Conservation (phyloP, 2,888 invertebrate species). For the Macropis europaea region DNA sequence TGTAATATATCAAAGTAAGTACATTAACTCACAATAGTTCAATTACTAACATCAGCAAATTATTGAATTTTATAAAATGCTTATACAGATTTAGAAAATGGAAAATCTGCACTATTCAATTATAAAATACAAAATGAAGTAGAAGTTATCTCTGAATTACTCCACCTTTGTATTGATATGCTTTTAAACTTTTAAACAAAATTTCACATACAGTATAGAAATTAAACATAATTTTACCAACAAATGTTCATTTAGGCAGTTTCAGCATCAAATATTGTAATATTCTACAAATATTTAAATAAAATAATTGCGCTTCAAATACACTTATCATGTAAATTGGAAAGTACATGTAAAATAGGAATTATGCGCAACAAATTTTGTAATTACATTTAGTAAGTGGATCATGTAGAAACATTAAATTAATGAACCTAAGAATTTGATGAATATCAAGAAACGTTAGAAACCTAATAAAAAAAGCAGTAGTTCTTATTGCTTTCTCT, state of each 20-base stretch:
- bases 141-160: conserved; percentile 18
- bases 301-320: conserved; percentile 5
- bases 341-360: conserved; percentile 32
- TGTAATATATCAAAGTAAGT: conserved; percentile 22
- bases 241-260: not conserved
- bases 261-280: not conserved
- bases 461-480: conserved; percentile 21
- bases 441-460: conserved; percentile 12
- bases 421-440: conserved; percentile 14
- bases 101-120: conserved; percentile 31
- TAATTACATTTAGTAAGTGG: conserved; percentile 48
- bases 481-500: conserved; percentile 39
- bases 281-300: conserved; percentile 5
- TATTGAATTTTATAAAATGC: conserved; percentile 33
- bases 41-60: conserved; percentile 41
- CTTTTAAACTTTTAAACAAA: conserved; percentile 19
- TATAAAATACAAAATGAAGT: conserved; percentile 12
- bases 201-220: not conserved
- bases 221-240: not conserved
- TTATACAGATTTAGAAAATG: conserved; percentile 22
- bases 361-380: conserved; percentile 51
- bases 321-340: conserved; percentile 36
- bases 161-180: conserved; percentile 37
- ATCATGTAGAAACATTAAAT: conserved; percentile 51
- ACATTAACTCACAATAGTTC: conserved; percentile 17